Evolutionary conservation across 2,888 invertebrate species (phyloP).

Genomic region (Sthenelais limicola): DNA sequence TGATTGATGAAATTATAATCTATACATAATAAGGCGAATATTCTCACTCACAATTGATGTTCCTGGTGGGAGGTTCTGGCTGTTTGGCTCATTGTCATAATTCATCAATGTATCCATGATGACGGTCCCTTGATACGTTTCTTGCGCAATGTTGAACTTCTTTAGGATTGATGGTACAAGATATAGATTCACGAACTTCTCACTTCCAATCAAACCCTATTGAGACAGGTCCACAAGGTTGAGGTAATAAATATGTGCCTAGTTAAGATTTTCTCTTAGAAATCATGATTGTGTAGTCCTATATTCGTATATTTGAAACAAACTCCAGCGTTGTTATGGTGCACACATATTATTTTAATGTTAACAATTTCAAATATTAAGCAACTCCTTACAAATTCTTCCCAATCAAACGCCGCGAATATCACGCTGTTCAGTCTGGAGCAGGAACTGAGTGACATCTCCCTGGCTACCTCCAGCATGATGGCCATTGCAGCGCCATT

Average conservation of each 20-base stretch:
- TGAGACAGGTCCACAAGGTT: no score
- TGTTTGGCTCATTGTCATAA: constrained; percentile 19
- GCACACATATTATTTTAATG: no score
- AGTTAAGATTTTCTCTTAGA: no score
- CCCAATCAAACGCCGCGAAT: constrained; percentile 31
- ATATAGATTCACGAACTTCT: constrained; percentile 1
- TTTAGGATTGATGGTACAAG: constrained; percentile 6
- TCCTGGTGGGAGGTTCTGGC: no score
- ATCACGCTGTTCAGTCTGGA: constrained; percentile 9
- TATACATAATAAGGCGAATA: no score
- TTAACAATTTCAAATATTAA: not conserved
- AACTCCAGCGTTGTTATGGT: no score
- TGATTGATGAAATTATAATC: no score
- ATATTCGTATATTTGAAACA: no score
- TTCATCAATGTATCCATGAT: constrained; percentile 1
- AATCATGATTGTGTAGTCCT: no score
- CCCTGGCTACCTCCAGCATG: constrained; percentile 26
- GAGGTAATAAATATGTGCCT: no score
- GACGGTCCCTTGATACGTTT: not conserved
- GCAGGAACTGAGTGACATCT: constrained; percentile 1
- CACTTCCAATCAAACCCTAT: not conserved
- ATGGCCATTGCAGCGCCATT: constrained; percentile 19
- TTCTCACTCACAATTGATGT: no score
- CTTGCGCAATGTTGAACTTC: not conserved
- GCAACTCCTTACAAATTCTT: constrained; percentile 34